Percentiles rank a stretch among this genome's conserved stretches.
phyloP scores from a whole-genome alignment of 1,140 invertebrate species.

The Drosophila quadrilineata region DNA sequence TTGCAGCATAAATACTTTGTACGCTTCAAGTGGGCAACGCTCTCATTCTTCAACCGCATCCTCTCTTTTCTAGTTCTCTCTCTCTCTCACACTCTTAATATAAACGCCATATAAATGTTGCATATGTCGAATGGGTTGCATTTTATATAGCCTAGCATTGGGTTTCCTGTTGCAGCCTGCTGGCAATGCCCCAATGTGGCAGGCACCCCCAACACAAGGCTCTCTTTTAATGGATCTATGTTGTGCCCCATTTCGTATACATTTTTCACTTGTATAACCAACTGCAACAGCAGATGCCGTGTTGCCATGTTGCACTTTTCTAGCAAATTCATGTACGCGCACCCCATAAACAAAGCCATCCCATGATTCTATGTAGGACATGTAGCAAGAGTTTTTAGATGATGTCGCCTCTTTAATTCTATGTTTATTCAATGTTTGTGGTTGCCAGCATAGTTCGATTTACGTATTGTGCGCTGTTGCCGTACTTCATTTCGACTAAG shows the following conservation, averaged over 20 bases:
- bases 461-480: neutral
- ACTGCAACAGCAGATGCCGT: neutral
- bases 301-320: conserved; percentile 31
- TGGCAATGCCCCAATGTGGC: neutral
- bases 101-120: conserved; percentile 59
- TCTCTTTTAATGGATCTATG: conserved; percentile 46
- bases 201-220: conserved; percentile 15
- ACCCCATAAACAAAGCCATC: no score
- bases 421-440: conserved; percentile 34
- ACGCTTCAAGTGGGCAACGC: conserved; percentile 11
- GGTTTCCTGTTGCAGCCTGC: neutral
- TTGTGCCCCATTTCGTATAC: conserved; percentile 21
- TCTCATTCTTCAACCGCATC: neutral
- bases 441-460: neutral
- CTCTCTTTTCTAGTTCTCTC: neutral
- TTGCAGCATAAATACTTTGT: conserved; percentile 76
- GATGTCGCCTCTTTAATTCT: conserved; percentile 31
- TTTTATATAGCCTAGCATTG: conserved; percentile 24
- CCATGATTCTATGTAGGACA: no score
- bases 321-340: conserved; percentile 27
- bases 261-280: conserved; percentile 33
- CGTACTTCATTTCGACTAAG: neutral
- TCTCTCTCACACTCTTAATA: conserved; percentile 4
- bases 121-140: conserved; percentile 44
- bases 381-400: conserved; percentile 15